Percentiles rank a stretch among this genome's conserved stretches.
Evolutionary conservation across 2,888 invertebrate species (phyloP).

Genomic region (Disparrhopalites patrizii): DNA sequence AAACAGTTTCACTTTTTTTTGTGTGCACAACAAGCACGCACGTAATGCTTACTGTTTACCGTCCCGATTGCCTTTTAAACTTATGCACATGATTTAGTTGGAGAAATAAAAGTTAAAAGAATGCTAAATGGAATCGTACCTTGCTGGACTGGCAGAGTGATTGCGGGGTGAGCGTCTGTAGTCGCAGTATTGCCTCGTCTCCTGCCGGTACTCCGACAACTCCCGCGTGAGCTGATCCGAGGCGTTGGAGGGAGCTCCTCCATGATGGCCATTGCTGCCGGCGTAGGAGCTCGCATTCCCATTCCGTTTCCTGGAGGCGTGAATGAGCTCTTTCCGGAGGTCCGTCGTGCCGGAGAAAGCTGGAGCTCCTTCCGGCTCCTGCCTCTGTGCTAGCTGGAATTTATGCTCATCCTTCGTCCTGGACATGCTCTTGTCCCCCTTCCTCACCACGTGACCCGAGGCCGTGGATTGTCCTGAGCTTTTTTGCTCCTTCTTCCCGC

Average conservation of each 20-base stretch:
- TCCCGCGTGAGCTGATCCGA: conserved; percentile 41
- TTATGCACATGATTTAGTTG: too few relatives aligned
- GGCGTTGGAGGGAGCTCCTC: neutral
- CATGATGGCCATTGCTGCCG: conserved; percentile 5
- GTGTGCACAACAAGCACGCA: too few relatives aligned
- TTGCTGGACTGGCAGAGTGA: conserved; percentile 36
- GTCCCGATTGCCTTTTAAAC: too few relatives aligned
- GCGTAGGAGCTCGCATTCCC: conserved; percentile 19
- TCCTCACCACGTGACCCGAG: too few relatives aligned
- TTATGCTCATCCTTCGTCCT: too few relatives aligned
- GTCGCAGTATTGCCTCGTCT: conserved; percentile 47
- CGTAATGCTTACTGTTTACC: too few relatives aligned
- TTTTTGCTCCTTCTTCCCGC: too few relatives aligned
- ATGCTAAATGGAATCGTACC: conserved; percentile 19
- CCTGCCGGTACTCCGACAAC: conserved; percentile 46
- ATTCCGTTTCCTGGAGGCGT: conserved; percentile 43
- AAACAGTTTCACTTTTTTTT: conserved; percentile 6
- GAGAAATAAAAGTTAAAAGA: too few relatives aligned
- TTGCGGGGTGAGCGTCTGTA: conserved; percentile 38
- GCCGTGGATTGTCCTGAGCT: too few relatives aligned
- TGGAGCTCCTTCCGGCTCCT: conserved; percentile 50
- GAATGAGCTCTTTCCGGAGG: conserved; percentile 46
- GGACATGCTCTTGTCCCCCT: too few relatives aligned
- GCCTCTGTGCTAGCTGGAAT: conserved; percentile 33
- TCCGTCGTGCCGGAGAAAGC: conserved; percentile 39